Base-by-base conservation (phyloP, 2,888 invertebrate species). In the Pollenia griseotomentosa region DNA sequence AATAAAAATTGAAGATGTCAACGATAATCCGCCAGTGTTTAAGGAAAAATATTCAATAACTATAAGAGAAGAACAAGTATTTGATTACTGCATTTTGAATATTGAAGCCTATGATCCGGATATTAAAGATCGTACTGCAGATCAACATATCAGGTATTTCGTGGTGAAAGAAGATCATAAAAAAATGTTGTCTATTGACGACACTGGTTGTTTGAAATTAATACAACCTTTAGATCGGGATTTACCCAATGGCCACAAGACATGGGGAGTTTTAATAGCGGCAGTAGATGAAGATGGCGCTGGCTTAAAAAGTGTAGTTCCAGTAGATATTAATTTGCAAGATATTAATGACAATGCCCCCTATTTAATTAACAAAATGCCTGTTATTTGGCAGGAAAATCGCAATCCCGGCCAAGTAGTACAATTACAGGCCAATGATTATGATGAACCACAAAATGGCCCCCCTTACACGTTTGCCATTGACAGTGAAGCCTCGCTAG, bases 331-430 rank as follows among this genome's bases (percentile, higher is more conserved):
- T 86, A 94, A 95, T 87, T 92, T 96, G 42, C 95, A 95, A 6
- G 99, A 99, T 91, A 97, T 98, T 90, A 99, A 99, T 92, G 99
- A 99, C 92, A 99, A 99, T 92, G 97, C 97, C 0, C 99, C 99
- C 0, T 96, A 96, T 92, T 94, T 98, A 85, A 96, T 96, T 59
- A 97, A 97, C 91, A 95, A 95, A 5, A 96, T 97, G 92, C 96
- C 97, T 0, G 96, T 97, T 0, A 96, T 97, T 44, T 98, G 97
- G 97, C 95, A 95, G 89, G 98, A 98, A 94, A 97, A 97, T 91
- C 95, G 96, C 88, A 94, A 94, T 2, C 95, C 96, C 0, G 97
- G 96, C 0, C 94, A 95, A 85, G 95, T 96, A 84, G 96, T 96
- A 12, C 95, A 94, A 68, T 93, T 98, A 61, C 95, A 95, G 11